phyloP scores from a whole-genome alignment of 2,888 invertebrate species.

The Rotaria macrura region DNA sequence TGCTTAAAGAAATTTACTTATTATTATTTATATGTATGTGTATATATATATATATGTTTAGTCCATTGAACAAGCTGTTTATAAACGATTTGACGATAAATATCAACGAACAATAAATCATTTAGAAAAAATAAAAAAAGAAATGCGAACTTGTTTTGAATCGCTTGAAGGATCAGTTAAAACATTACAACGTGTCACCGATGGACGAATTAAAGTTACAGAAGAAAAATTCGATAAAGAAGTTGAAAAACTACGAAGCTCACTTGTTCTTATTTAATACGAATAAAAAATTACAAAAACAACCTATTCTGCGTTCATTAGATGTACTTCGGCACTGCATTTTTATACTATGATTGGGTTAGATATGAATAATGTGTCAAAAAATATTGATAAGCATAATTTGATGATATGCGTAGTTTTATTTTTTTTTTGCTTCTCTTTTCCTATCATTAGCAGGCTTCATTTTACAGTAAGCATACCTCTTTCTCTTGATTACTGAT shows the following conservation, averaged over 20 bases:
- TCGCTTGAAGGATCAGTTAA: slow-evolving; percentile 29
- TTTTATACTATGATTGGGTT: neutral
- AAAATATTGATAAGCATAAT: neutral
- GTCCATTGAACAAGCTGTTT: slow-evolving; percentile 17
- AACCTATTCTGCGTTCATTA: too few species aligned
- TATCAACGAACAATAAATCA: slow-evolving; percentile 19
- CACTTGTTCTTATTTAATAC: slow-evolving; percentile 24
- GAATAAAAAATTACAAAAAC: neutral
- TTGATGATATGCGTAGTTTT: neutral
- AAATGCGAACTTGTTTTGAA: slow-evolving; percentile 30
- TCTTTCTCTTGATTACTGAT: neutral
- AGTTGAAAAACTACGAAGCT: slow-evolving; percentile 24
- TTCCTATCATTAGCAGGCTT: neutral
- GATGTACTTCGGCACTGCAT: neutral
- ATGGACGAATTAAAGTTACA: slow-evolving; percentile 24
- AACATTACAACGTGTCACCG: slow-evolving; percentile 25
- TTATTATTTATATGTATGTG: neutral
- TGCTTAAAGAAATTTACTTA: neutral
- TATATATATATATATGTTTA: neutral
- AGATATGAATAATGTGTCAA: neutral
- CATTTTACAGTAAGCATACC: neutral
- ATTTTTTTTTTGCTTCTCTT: neutral
- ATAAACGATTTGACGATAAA: slow-evolving; percentile 27
- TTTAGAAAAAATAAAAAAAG: slow-evolving; percentile 26
- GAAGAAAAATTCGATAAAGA: slow-evolving; percentile 32